phyloP scores from a whole-genome alignment of 2,888 invertebrate genomes.

The Protodeltote pygarga region DNA sequence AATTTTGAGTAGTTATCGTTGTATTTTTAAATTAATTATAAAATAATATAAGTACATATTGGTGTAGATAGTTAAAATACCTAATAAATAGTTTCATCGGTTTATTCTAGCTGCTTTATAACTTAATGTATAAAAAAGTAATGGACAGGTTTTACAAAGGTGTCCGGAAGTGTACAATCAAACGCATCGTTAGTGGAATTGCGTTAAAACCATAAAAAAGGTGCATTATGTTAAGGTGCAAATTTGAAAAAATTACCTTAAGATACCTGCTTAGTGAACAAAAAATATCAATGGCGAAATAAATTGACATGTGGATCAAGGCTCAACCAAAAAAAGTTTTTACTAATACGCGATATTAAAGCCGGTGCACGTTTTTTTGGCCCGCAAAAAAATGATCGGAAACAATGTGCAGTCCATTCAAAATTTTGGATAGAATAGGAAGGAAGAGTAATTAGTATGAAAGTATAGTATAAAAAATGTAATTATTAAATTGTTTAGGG shows the following conservation, averaged over 20 bases:
- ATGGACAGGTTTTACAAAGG: constrained; percentile 53
- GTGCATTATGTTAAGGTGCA: constrained; percentile 70
- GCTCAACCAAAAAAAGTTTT: constrained; percentile 59
- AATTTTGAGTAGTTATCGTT: too few relatives aligned
- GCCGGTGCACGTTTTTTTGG: constrained; percentile 56
- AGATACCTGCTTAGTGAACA: constrained; percentile 56
- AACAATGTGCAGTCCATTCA: constrained; percentile 22
- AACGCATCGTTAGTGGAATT: constrained; percentile 76
- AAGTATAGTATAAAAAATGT: too few relatives aligned
- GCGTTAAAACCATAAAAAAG: constrained; percentile 73
- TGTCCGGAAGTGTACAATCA: constrained; percentile 70
- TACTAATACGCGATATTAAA: constrained; percentile 72
- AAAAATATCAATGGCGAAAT: constrained; percentile 67
- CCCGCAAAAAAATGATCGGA: constrained; percentile 14
- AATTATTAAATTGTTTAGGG: too few relatives aligned
- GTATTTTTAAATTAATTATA: too few relatives aligned
- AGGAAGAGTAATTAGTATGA: constrained; percentile 28
- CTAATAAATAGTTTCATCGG: constrained; percentile 16
- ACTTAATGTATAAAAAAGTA: constrained; percentile 46
- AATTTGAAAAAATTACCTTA: constrained; percentile 68
- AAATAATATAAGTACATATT: too few relatives aligned
- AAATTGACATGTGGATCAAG: constrained; percentile 73
- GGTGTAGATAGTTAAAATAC: neutral
- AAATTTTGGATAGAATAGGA: constrained; percentile 2
- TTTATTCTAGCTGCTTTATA: constrained; percentile 36